Evolutionary conservation across 2,113 vertebrate genomes (phyloP), one percentile per base, ranked within the genome.

Genomic region (Oenanthe melanoleuca): DNA sequence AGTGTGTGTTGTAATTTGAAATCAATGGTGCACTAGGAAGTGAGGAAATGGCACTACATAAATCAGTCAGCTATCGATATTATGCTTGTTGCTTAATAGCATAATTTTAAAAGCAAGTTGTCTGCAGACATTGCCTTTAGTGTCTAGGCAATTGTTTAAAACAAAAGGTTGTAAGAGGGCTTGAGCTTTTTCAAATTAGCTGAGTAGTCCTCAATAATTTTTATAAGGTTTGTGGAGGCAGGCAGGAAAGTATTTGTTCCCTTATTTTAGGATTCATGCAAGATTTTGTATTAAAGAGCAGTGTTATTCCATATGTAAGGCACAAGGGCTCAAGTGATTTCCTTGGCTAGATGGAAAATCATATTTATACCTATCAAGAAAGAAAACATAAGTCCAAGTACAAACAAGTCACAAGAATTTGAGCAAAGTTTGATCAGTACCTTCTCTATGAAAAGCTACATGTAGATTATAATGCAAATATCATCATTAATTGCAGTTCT

Each of bases 41-140:
- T 65, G 42, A 91, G 81, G 67, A 92, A 94, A 94, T 60, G 47
- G 50, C 47, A 56, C 34, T 88, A 60, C 37, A 83, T 92, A 77
- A 80, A 87, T 95, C 74, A 89, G 45, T 70, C 31, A 29, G 50
- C 59, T 94, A 86, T 93, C 1, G 0, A 82, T 94, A 83, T 28
- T 80, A 45, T 60, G 44, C 45, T 91, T 91, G 63, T 70, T 86
- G 84, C 67, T 89, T 83, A 89, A 85, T 44, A 66, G 59, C 49
- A 23, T 70, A 70, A 89, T 89, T 95, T 78, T 70, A 71, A 77
- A 93, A 88, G 53, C 49, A 92, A 91, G 34, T 34, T 82, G 16
- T 73, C 73, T 92, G 55, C 29, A 57, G 89, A 59, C 16, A 14
- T 85, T 91, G n/a, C 47, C 47, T 77, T 34, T 47, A 66, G 9